Percentiles rank a stretch among this genome's conserved stretches.
Evolutionary conservation across 1,140 invertebrate genomes (phyloP).

Genomic region (Diabrotica undecimpunctata): DNA sequence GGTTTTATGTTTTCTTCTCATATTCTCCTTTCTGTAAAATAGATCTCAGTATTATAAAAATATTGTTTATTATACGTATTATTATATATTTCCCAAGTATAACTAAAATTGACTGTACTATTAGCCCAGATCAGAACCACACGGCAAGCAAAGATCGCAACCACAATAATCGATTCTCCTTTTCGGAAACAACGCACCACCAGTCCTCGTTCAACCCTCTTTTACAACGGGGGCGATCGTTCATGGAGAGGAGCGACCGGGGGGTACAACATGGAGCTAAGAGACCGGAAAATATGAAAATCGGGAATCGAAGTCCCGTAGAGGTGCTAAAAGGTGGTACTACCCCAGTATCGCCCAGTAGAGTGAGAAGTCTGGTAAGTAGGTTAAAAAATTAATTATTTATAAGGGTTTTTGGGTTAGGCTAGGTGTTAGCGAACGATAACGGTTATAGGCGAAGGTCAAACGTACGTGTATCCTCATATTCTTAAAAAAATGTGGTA

Average conservation of each 20-base stretch:
- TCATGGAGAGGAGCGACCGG: conserved; percentile 40
- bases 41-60: too few relatives aligned
- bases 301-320: conserved; percentile 18
- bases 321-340: conserved; percentile 17
- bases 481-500: too few relatives aligned
- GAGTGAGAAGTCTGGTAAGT: conserved; percentile 40
- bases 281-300: conserved; percentile 29
- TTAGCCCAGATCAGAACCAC: neutral
- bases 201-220: conserved; percentile 32
- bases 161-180: conserved; percentile 10
- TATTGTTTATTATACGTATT: too few relatives aligned
- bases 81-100: too few relatives aligned
- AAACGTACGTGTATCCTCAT: too few relatives aligned
- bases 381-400: neutral
- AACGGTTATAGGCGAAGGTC: too few relatives aligned
- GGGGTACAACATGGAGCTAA: conserved; percentile 19
- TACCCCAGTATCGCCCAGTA: conserved; percentile 26
- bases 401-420: too few relatives aligned
- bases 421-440: too few relatives aligned
- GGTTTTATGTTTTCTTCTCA: too few relatives aligned
- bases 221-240: conserved; percentile 41
- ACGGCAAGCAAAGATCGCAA: conserved; percentile 18
- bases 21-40: too few relatives aligned
- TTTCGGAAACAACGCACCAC: conserved; percentile 26
- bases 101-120: neutral